Evolutionary conservation across 2,888 invertebrate species (phyloP).

Genomic region (Byasa hedistus): DNA sequence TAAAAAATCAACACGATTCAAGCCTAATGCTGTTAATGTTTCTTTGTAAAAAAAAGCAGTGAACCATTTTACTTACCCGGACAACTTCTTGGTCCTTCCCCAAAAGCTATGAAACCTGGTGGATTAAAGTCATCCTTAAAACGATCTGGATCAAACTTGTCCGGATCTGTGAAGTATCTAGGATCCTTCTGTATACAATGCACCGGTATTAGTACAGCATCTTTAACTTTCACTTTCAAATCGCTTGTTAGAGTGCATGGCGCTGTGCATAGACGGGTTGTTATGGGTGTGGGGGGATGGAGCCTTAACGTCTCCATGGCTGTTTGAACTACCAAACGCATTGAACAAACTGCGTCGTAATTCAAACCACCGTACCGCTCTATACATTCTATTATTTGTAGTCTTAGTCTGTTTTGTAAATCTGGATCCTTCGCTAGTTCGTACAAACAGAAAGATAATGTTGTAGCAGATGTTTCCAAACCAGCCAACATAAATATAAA

Average conservation of each 20-base stretch:
- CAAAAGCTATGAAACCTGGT: constrained; percentile 65
- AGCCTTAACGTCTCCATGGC: constrained; percentile 64
- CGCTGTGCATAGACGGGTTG: constrained; percentile 65
- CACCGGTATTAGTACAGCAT: constrained; percentile 65
- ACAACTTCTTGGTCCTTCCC: constrained; percentile 71
- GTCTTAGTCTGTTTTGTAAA: constrained; percentile 58
- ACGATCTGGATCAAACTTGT: constrained; percentile 67
- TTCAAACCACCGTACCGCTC: constrained; percentile 54
- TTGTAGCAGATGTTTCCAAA: constrained; percentile 68
- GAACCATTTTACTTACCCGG: constrained; percentile 54
- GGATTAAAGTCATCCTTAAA: constrained; percentile 60
- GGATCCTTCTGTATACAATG: constrained; percentile 68
- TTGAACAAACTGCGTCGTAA: constrained; percentile 64
- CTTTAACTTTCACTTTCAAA: constrained; percentile 54
- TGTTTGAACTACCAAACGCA: constrained; percentile 58
- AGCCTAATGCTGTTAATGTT: not conserved
- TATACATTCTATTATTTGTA: constrained; percentile 60
- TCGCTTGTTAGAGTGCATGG: constrained; percentile 59
- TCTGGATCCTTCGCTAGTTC: constrained; percentile 65
- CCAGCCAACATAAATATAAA: constrained; percentile 77
- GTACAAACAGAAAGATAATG: constrained; percentile 70
- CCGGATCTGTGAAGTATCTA: constrained; percentile 61
- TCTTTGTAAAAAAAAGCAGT: not conserved
- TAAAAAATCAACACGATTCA: not conserved
- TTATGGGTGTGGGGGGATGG: constrained; percentile 70